phyloP scores from a whole-genome alignment of 2,797 vertebrate species.

The Periophthalmus magnuspinnatus region DNA sequence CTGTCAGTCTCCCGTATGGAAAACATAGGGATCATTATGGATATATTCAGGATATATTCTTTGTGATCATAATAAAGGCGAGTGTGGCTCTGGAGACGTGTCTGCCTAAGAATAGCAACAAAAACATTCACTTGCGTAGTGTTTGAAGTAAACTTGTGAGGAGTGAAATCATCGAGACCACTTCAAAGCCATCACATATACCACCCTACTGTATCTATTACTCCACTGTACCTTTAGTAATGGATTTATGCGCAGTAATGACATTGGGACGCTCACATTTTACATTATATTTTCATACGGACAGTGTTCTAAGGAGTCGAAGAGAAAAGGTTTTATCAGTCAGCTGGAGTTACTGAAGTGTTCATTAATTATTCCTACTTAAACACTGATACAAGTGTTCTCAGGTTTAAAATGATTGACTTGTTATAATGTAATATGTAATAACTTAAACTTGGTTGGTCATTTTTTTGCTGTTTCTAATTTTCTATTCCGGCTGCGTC shows the following conservation, averaged over 20 bases:
- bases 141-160: constrained; percentile 44
- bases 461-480: background rate
- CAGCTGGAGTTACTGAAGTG: background rate
- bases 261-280: constrained; percentile 6
- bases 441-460: background rate
- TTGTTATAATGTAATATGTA: background rate
- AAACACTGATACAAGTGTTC: no score
- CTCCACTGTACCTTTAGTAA: constrained; percentile 8
- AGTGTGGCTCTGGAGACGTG: constrained; percentile 41
- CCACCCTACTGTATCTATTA: constrained; percentile 23
- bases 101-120: constrained; percentile 64
- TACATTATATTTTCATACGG: constrained; percentile 9
- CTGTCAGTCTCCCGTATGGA: constrained; percentile 47
- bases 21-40: constrained; percentile 60
- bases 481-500: background rate
- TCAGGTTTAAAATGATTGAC: no score
- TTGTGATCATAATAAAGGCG: constrained; percentile 66
- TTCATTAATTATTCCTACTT: no score
- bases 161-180: constrained; percentile 43
- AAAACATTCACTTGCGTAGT: constrained; percentile 52
- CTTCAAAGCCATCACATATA: constrained; percentile 46
- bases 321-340: background rate
- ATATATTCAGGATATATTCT: constrained; percentile 53
- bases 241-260: constrained; percentile 19
- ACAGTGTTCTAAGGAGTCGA: background rate